These are phyloP conservation scores for Myripristis murdjan DNA, from an alignment of 2,797 vertebrate species.

Conservation along the genomic window DNA sequence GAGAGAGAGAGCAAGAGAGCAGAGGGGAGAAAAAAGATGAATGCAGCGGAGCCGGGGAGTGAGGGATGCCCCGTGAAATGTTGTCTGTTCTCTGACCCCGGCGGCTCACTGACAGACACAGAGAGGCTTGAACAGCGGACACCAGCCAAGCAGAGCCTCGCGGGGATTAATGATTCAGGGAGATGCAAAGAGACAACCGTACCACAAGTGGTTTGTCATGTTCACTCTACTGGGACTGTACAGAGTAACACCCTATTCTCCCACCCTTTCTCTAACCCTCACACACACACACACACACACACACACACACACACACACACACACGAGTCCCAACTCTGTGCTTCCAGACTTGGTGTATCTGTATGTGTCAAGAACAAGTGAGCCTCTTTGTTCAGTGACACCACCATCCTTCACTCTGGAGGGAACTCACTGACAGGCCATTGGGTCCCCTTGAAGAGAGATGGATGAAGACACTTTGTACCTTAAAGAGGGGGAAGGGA, in stretches of 20 bases:
- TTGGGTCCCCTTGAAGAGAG: constrained; percentile 63
- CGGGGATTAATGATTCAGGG: constrained; percentile 64
- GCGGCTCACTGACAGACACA: constrained; percentile 41
- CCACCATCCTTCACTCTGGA: constrained; percentile 57
- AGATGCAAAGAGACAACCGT: constrained; percentile 66
- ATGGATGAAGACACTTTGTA: constrained; percentile 79
- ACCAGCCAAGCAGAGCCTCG: constrained; percentile 40
- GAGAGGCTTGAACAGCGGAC: constrained; percentile 49
- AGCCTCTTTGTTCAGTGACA: constrained; percentile 75
- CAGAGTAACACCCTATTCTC: constrained; percentile 49
- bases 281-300: constrained; percentile 24
- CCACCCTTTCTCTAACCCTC: constrained; percentile 46
- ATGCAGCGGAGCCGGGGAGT: constrained; percentile 39
- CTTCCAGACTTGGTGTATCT: constrained; percentile 43
- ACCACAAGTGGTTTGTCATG: constrained; percentile 77
- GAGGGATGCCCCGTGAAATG: constrained; percentile 57
- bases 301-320: constrained; percentile 22
- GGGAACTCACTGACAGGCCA: constrained; percentile 67
- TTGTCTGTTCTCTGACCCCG: constrained; percentile 51
- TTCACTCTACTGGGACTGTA: constrained; percentile 49
- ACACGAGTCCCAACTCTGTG: constrained; percentile 42
- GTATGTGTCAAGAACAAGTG: constrained; percentile 62
- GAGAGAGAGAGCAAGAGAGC: no score
- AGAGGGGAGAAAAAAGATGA: constrained; percentile 54
- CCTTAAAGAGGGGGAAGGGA: constrained; percentile 61